These are phyloP conservation scores for Galerucella pusilla DNA, from an alignment of 2,888 invertebrate genomes.

Conservation along the genomic window DNA sequence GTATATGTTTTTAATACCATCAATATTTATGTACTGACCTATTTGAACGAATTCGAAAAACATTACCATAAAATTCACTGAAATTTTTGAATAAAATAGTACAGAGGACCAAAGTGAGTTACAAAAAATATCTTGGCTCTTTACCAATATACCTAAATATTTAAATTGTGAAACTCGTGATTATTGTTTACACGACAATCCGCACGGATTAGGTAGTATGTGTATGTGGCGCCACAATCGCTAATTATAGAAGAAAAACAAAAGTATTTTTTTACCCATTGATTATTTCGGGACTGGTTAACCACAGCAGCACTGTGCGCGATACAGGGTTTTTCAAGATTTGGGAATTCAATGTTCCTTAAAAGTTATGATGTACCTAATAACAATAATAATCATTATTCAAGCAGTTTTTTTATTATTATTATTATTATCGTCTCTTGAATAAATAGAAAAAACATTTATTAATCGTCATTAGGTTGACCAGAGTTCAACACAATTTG, in stretches of 20 bases:
- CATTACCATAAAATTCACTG: not conserved
- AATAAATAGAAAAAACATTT: not conserved
- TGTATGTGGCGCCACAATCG: not conserved
- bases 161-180: not conserved
- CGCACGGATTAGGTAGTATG: not conserved
- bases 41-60: too few species aligned
- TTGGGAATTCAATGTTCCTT: too few species aligned
- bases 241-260: not conserved
- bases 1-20: too few species aligned
- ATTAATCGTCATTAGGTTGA: slow-evolving; percentile 7
- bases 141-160: not conserved
- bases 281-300: too few species aligned
- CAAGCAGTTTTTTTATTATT: too few species aligned
- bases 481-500: slow-evolving; percentile 14
- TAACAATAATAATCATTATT: too few species aligned
- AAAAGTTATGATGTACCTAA: too few species aligned
- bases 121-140: slow-evolving; percentile 3
- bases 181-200: not conserved
- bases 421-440: not conserved
- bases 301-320: too few species aligned
- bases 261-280: not conserved
- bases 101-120: not conserved
- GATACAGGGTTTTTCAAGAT: too few species aligned
- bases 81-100: not conserved
- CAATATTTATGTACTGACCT: too few species aligned